Evolutionary conservation across 2,113 vertebrate genomes (phyloP), one percentile per base, ranked within the genome.

Genomic region (Phycodurus eques): DNA sequence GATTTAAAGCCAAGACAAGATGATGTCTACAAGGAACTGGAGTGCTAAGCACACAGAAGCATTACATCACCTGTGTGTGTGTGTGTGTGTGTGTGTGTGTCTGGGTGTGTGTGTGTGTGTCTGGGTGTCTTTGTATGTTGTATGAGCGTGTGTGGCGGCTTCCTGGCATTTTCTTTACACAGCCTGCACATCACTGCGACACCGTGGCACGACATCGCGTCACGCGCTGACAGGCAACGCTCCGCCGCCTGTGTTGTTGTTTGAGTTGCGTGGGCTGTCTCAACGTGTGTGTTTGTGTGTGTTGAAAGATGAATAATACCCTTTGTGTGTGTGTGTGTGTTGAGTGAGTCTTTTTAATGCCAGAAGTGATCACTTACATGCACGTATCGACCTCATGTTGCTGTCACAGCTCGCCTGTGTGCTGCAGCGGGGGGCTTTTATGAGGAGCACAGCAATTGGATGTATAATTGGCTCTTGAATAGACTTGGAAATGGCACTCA

Each of bases 11-110:
- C 91, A 71, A 90, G 85, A 78, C 89, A 90, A 53, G 80, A 87
- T 79, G 92, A 92, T 75, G 83, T 93, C 79, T 94, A 94, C 74
- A 91, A 89, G 81, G 92, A 93, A 80, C 83, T 94, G 79, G 91
- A 93, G 82, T 82, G 80, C 91, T 93, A 82, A 91, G 88, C 47
- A 74, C 80, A 84, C 3, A 43, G 19, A 77, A 78, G 39, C 68
- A 60, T 81, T 56, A 74, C 78, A 82, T 87, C 81, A 88, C 70
- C 72, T 82, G 53, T 70, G 65, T 61, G 65, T 47, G 62, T 59
- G 70, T 71, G 80, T 75, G 46, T 62, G 54, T 69, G 54, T 70
- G 51, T 6, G 20, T 66, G 51, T 60, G 33, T 54, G 49, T 67
- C 35, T 56, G 44, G 69, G 44, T 63, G 54, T 72, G 54, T 70